These are phyloP conservation scores for Thalassarche chlororhynchos DNA, from an alignment of 2,113 vertebrate species.

Conservation along the genomic window DNA sequence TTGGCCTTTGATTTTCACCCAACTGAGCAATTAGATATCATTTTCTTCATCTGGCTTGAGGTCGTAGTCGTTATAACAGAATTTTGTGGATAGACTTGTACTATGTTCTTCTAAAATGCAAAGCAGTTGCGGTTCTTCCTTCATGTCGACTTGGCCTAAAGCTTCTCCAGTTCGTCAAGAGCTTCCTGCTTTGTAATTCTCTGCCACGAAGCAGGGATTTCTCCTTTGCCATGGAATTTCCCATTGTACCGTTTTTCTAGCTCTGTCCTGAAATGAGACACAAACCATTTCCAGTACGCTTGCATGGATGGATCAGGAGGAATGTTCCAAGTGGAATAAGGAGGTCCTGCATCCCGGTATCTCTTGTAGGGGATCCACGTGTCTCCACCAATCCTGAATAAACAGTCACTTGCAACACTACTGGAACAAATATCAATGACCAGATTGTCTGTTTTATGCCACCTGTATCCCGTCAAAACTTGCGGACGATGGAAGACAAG, in stretches of 20 bases:
- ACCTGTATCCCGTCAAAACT: background rate
- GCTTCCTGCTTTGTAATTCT: slow-evolving; percentile 22
- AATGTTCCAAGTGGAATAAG: slow-evolving; percentile 63
- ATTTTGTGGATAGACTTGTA: background rate
- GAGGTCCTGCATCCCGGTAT: slow-evolving; percentile 51
- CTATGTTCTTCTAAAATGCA: background rate
- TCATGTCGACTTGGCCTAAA: fast-evolving
- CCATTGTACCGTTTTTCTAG: slow-evolving; percentile 4
- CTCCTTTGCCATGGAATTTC: slow-evolving; percentile 21
- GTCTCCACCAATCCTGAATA: fast-evolving
- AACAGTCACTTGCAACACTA: background rate
- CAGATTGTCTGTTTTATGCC: background rate
- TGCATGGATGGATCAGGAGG: slow-evolving; percentile 62
- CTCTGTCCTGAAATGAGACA: slow-evolving; percentile 67
- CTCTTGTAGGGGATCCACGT: background rate
- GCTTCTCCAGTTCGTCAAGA: background rate
- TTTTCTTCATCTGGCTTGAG: background rate
- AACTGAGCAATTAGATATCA: fast-evolving
- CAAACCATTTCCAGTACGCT: slow-evolving; percentile 81
- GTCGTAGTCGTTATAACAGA: fast-evolving
- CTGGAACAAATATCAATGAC: slow-evolving; percentile 36
- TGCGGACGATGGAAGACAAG: slow-evolving; percentile 25
- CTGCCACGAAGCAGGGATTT: slow-evolving; percentile 43
- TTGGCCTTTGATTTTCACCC: background rate
- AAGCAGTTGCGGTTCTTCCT: background rate